A percentile compares a stretch with the other conserved stretches of the same genome.
Conservation (phyloP, 2,113 vertebrate genomes). For the Nycticorax nycticorax region DNA sequence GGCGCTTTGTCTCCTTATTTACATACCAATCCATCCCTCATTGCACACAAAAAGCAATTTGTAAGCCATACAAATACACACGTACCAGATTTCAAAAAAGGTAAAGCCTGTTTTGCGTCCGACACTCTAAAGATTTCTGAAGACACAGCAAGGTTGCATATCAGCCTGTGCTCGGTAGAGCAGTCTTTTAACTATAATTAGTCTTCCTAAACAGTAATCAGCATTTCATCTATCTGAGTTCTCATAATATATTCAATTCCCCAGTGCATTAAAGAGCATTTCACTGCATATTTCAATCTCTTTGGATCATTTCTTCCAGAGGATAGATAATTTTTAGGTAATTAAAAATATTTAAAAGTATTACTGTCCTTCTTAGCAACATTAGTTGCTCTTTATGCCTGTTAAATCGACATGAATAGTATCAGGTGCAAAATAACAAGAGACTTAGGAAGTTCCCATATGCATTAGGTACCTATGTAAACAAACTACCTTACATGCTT, state of each 20-base stretch:
- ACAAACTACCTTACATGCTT: not conserved
- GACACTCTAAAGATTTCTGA: not conserved
- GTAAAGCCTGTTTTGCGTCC: not conserved
- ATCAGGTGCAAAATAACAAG: not conserved
- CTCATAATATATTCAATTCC: not conserved
- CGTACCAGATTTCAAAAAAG: not conserved
- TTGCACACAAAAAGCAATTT: not conserved
- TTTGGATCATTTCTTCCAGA: not conserved
- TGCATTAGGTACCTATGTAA: not conserved
- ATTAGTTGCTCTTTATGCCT: not conserved
- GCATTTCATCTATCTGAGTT: not conserved
- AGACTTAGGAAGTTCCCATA: not conserved
- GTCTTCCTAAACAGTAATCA: slow-evolving; percentile 17
- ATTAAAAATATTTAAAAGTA: not conserved
- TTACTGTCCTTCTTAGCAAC: not conserved
- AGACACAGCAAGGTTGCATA: not conserved
- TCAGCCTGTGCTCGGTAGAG: not conserved
- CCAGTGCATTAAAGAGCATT: not conserved
- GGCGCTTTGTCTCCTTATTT: slow-evolving; percentile 24
- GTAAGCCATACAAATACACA: not conserved
- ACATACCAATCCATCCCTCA: not conserved
- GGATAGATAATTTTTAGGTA: not conserved
- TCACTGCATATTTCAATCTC: not conserved
- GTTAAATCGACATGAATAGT: not conserved
- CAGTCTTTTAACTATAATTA: slow-evolving; percentile 19